Conservation (phyloP, 35 echinoderm and acorn worm species). For the Chiridota heheva region DNA sequence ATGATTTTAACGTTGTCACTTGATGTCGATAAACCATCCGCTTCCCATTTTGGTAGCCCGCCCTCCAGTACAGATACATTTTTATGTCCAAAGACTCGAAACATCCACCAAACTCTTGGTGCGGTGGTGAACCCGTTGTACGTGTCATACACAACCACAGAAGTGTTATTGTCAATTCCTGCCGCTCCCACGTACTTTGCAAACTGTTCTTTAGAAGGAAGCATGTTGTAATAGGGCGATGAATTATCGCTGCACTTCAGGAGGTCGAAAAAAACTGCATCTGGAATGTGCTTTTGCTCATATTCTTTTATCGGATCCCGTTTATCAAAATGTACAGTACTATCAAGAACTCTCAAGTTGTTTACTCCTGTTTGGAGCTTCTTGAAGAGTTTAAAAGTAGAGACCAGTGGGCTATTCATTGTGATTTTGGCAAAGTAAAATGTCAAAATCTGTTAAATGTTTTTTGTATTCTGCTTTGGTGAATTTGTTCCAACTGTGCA, state of each 20-base stretch:
- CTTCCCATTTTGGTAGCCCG: conserved; percentile 48
- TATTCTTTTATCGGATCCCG: conserved; percentile 2
- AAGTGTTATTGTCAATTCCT: conserved; percentile 35
- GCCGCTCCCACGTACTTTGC: conserved; percentile 20
- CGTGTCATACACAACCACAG: conserved; percentile 49
- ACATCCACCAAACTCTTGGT: conserved; percentile 40
- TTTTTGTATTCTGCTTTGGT: too few relatives aligned
- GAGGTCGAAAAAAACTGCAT: conserved; percentile 29
- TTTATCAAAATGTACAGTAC: not conserved
- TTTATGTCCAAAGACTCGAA: conserved; percentile 44
- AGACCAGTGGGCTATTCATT: conserved; percentile 59
- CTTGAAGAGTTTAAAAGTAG: conserved; percentile 58
- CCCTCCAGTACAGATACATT: conserved; percentile 45
- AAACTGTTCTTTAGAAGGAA: conserved; percentile 16
- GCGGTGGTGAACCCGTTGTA: conserved; percentile 21
- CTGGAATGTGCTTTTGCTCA: conserved; percentile 27
- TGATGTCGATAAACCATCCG: conserved; percentile 21
- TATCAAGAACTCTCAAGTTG: conserved; percentile 16
- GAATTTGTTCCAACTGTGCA: too few relatives aligned
- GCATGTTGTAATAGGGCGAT: conserved; percentile 16
- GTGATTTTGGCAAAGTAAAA: too few relatives aligned
- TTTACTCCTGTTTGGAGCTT: conserved; percentile 37
- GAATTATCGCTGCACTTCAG: conserved; percentile 32
- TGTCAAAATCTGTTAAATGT: too few relatives aligned
- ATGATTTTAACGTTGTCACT: not conserved